Base-by-base conservation (phyloP, 2,888 invertebrate genomes). In the Drosophila siamana region DNA sequence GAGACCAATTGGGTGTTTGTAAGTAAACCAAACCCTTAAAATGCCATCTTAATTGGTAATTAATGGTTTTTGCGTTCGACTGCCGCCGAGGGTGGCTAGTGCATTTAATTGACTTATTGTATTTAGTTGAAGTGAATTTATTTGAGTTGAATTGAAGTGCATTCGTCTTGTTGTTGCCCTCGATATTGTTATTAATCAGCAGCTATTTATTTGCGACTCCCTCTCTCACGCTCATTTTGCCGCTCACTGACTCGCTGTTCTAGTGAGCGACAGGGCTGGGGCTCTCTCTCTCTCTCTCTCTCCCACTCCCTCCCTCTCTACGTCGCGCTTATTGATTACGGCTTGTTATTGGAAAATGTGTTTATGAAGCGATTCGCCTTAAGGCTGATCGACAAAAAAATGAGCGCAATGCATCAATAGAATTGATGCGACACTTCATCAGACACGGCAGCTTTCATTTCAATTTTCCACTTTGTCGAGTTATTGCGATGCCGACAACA, bases 1-100 rank as follows among this genome's bases (percentile, higher is more conserved):
- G 73, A 88, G 48, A 91, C 91, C 41, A 90, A 89, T 48, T 91
- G 91, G 91, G 84, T 89, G 55, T 91, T 91, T 84, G 91, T 91
- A 88, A 91, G 91, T 91, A 82, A 82, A 61, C 19, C 19, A 82
- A 82, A 33, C 41, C 28, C 30, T 43, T 36, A 26, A 28, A 55
- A 55, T 19, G 13, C 6, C 8, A 4, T 50, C 28, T 56, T 74
- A 65, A 68, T 70, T 69, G 62, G 24, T 28, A 38, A 69, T 72
- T 61, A 51, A 51, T 50, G 26, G 47, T 22, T 56, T 38, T 54
- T 24, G 13, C 19, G 2, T 19, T 16, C 9, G 28, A 9, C 7
- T 13, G 19, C 6, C 30, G 11, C 13, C 3, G 19, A 28, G 13
- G 5, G 41, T 40, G 26, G 15, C 15, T 41, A 28, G 2, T 60